phyloP scores from a whole-genome alignment of 2,113 vertebrate genomes.

The Crypturellus undulatus region DNA sequence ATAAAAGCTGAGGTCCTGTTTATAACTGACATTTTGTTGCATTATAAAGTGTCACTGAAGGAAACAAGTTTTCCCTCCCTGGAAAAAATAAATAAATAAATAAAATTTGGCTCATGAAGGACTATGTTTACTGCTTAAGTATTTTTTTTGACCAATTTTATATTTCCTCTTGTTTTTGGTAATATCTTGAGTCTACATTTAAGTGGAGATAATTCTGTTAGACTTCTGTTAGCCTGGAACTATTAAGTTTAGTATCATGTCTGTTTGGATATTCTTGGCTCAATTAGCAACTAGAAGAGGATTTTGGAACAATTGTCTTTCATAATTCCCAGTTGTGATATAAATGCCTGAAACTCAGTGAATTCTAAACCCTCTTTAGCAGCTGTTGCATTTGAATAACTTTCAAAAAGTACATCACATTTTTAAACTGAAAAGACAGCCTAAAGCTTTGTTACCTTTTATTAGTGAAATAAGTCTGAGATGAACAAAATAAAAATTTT shows the following conservation, averaged over 20 bases:
- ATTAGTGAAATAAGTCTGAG: neutral
- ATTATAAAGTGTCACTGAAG: neutral
- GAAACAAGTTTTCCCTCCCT: neutral
- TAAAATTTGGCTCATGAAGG: neutral
- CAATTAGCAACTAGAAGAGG: neutral
- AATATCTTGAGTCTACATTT: neutral
- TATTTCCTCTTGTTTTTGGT: neutral
- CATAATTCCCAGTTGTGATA: conserved; percentile 18
- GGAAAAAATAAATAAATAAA: too few relatives aligned
- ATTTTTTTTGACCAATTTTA: neutral
- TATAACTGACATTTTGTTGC: conserved; percentile 13
- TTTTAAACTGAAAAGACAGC: conserved; percentile 18
- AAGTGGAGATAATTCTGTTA: neutral
- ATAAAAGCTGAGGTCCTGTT: neutral
- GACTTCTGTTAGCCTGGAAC: neutral
- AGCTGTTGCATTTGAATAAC: neutral
- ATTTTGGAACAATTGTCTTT: neutral
- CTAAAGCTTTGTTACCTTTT: conserved; percentile 11
- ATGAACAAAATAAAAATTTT: neutral
- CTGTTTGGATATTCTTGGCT: neutral
- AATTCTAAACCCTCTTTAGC: neutral
- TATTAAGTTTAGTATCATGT: neutral
- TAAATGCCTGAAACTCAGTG: neutral
- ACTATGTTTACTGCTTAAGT: neutral
- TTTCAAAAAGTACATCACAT: neutral